Evolutionary conservation across 2,888 invertebrate species (phyloP).

Genomic region (Megaustenia siamemsis): DNA sequence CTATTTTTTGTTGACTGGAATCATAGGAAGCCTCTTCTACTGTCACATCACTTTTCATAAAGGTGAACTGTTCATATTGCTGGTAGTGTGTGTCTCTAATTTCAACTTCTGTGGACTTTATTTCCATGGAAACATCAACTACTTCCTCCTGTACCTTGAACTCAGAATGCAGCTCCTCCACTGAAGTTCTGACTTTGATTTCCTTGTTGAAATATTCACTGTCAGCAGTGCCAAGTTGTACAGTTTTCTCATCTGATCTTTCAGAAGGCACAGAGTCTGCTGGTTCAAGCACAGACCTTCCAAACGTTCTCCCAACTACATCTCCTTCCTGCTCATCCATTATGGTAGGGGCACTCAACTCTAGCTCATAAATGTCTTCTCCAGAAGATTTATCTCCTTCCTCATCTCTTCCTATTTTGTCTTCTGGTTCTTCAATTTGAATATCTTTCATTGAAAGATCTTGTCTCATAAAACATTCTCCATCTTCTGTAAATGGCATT

Average conservation of each 20-base stretch:
- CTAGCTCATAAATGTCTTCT: constrained; percentile 43
- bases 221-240: too few relatives aligned
- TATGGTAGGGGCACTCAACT: constrained; percentile 18
- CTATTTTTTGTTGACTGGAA: background rate
- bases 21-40: constrained; percentile 4
- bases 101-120: background rate
- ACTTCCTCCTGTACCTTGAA: too few relatives aligned
- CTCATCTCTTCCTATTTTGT: constrained; percentile 16
- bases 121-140: background rate
- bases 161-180: too few relatives aligned
- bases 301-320: constrained; percentile 25
- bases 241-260: background rate
- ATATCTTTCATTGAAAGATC: constrained; percentile 27
- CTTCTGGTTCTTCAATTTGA: constrained; percentile 46
- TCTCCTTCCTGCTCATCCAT: constrained; percentile 47
- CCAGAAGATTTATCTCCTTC: constrained; percentile 41
- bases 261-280: constrained; percentile 31
- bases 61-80: constrained; percentile 1
- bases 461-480: constrained; percentile 2
- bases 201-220: too few relatives aligned
- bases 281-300: constrained; percentile 43
- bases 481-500: constrained; percentile 20
- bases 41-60: background rate
- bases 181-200: too few relatives aligned
- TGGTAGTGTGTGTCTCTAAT: constrained; percentile 8